Evolutionary conservation across 2,888 invertebrate species (phyloP).

Genomic region (Amblyteles armatorius): DNA sequence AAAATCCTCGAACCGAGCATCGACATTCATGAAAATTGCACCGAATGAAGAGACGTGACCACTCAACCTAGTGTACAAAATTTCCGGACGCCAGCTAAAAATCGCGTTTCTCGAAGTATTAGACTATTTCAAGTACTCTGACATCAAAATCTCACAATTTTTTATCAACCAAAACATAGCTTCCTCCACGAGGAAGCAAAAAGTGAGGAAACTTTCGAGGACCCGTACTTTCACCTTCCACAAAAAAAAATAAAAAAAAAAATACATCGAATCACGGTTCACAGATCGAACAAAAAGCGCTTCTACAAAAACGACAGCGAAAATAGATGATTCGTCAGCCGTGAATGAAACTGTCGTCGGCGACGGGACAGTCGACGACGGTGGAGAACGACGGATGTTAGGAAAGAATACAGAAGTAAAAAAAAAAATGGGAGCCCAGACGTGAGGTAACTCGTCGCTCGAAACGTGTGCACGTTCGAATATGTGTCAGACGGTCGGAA

Average conservation of each 20-base stretch:
- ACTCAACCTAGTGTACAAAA: no score
- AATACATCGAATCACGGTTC: neutral
- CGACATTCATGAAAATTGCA: no score
- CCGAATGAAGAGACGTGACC: no score
- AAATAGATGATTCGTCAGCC: neutral
- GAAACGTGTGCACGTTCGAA: constrained; percentile 60
- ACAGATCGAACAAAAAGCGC: neutral
- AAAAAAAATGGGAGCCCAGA: neutral
- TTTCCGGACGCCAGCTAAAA: no score
- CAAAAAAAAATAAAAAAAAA: neutral
- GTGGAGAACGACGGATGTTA: constrained; percentile 8
- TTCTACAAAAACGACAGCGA: constrained; percentile 45
- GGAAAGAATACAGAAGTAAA: neutral
- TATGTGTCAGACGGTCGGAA: constrained; percentile 74
- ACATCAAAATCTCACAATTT: no score
- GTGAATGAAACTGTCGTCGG: neutral
- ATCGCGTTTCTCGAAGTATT: no score
- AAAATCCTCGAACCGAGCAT: no score
- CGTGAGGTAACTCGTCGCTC: constrained; percentile 31
- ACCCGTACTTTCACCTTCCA: neutral
- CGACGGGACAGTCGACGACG: neutral
- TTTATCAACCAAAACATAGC: no score
- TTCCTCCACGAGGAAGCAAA: no score
- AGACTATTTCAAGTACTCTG: no score
- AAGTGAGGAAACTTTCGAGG: no score